Percentiles rank a stretch among this genome's conserved stretches.
Evolutionary conservation across 2,888 invertebrate species (phyloP).

Genomic region (Tachina lurida): DNA sequence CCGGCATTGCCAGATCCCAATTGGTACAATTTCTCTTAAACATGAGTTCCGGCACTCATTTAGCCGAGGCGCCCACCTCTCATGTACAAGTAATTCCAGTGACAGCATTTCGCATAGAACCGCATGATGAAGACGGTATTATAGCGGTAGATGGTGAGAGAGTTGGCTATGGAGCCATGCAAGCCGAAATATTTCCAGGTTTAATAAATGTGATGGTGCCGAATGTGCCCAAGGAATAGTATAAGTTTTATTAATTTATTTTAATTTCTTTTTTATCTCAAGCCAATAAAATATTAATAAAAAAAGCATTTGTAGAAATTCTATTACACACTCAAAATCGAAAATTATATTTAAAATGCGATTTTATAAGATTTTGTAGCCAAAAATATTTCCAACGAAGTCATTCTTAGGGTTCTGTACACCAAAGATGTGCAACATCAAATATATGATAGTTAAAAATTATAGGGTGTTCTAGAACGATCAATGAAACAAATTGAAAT

Average conservation of each 20-base stretch:
- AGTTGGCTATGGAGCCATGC: conserved; percentile 93
- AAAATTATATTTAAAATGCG: too few species aligned
- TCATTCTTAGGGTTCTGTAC: too few species aligned
- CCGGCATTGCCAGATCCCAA: conserved; percentile 90
- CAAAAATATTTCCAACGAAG: too few species aligned
- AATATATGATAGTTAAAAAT: too few species aligned
- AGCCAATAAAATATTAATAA: background rate
- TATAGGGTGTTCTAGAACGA: too few species aligned
- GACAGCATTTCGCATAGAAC: conserved; percentile 95
- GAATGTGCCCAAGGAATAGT: conserved; percentile 57
- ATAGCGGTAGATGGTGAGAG: conserved; percentile 97
- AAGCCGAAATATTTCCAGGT: conserved; percentile 93
- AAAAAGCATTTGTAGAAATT: background rate
- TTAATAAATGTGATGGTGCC: conserved; percentile 89
- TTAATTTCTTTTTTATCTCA: conserved; percentile 5
- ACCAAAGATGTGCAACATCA: too few species aligned
- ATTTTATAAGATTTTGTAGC: too few species aligned
- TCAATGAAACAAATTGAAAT: too few species aligned
- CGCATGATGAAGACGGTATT: conserved; percentile 88
- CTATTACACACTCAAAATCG: too few species aligned
- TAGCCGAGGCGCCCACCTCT: conserved; percentile 88
- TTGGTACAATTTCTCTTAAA: conserved; percentile 91
- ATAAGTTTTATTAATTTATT: background rate
- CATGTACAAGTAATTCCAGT: conserved; percentile 91
- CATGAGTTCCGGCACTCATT: conserved; percentile 92